Evolutionary conservation across 1,140 invertebrate species (phyloP), one percentile per base, ranked within the genome.

Genomic region (Aphaenogaster rudis): DNA sequence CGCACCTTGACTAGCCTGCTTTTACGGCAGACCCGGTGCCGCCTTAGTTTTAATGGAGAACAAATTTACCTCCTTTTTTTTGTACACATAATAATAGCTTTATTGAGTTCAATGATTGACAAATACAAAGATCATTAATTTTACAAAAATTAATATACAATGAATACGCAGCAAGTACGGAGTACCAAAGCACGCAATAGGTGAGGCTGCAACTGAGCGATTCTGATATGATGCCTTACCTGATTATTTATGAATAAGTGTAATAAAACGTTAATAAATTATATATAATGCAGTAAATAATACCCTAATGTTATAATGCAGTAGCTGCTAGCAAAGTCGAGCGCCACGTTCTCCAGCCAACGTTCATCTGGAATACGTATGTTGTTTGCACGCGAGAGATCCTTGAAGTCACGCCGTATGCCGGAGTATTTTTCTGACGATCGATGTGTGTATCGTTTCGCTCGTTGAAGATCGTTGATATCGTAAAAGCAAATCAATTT

Each of bases 401-500:
- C 36, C 28, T 80, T 67, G n/a, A 28, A 45, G 36, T 81, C 8
- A 45, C 17, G 42, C 42, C 77, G 54, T 28, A 36, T 7, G 15
- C 1, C n/a, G 13, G 33, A 54, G 7, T 50, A 48, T n/a, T 74
- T 84, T 76, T 61, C n/a, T 33, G 2, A 11, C 42, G 28, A 63
- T 74, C 69, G 28, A 45, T 59, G 8, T 21, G 50, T 15, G 21
- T 13, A 6, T 17, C 13, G 54, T 15, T 74, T 39, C 6, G 28
- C 28, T 33, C 21, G 50, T 57, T 33, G n/a, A 74, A 63, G 28
- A 61, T 57, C 28, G 39, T 61, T n/a, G 66, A 11, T 64, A 42
- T 82, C 11, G 52, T 33, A 82, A 39, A 21, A 48, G 67, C 67
- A 59, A 74, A 82, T 82, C 54, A 28, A 82, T 57, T 74, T 21